phyloP scores from a whole-genome alignment of 2,888 invertebrate species.

The Auanema sp. region DNA sequence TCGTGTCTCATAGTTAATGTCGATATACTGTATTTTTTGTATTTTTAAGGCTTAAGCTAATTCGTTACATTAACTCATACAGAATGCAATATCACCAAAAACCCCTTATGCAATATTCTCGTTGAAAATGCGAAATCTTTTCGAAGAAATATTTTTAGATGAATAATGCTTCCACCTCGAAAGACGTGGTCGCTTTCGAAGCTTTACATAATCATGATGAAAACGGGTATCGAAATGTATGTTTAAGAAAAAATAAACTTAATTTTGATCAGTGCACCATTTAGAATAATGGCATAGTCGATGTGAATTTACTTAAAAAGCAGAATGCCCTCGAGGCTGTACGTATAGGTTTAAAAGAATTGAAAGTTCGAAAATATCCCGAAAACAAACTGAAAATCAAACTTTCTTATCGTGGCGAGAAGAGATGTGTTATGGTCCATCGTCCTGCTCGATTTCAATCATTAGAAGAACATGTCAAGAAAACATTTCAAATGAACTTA shows the following conservation, averaged over 20 bases:
- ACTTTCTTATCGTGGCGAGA: constrained; percentile 11
- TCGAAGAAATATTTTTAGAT: not conserved
- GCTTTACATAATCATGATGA: constrained; percentile 7
- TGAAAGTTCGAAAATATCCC: constrained; percentile 7
- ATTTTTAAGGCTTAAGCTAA: too few relatives aligned
- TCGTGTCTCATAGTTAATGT: too few relatives aligned
- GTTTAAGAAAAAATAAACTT: constrained; percentile 10
- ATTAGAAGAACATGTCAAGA: constrained; percentile 6
- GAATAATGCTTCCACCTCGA: too few relatives aligned
- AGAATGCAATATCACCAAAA: too few relatives aligned
- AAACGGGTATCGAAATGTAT: constrained; percentile 2
- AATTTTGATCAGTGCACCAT: constrained; percentile 4
- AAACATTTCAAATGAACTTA: constrained; percentile 26
- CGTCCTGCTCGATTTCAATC: constrained; percentile 9
- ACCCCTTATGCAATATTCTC: too few relatives aligned
- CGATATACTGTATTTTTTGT: too few relatives aligned
- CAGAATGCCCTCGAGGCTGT: constrained; percentile 2
- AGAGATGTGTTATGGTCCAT: constrained; percentile 9
- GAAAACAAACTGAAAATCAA: constrained; percentile 15
- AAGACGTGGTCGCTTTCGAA: too few relatives aligned
- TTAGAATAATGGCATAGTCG: constrained; percentile 7
- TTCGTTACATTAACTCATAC: too few relatives aligned
- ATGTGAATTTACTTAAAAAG: constrained; percentile 4
- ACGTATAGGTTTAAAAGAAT: constrained; percentile 6
- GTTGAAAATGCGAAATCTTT: not conserved